Base-by-base conservation (phyloP, 1,140 invertebrate genomes). In the Polypedilum vanderplanki region DNA sequence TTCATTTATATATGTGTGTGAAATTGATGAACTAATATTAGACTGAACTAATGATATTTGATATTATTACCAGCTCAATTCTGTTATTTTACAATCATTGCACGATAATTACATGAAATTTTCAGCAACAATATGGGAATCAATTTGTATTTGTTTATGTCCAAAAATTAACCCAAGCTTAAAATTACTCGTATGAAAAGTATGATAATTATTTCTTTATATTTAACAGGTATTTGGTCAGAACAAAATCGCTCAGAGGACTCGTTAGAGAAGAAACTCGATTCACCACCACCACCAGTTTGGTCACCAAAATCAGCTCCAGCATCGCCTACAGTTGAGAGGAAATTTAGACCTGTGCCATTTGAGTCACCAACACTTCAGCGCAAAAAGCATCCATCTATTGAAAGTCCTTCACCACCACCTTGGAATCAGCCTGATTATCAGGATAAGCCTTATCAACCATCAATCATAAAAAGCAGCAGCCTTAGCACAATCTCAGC, bases 221-320 rank as follows among this genome's bases (percentile, higher is more conserved):
- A 12, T 76, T 46, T 78, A 3, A 1, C 5, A 86, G 85, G 85
- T 79, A 83, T 85, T 77, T 86, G 85, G 85, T 84, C 85, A 77
- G 84, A 84, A 74, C 82, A 83, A 79, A 76, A 17, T 40, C 33
- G 79, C 78, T 80, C 81, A 73, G 81, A 81, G 74, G 80, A 79
- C 75, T 78, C 78, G 65, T 76, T 79, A 75, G 78, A 78, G 74
- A 74, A 76, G 77, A 75, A 33, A 75, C 76, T 76, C 78, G 67
- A 78, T 80, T 85, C 86, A 76, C 85, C 87, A 33, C 85, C 87
- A 57, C 86, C 87, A 41, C 85, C 90, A 4, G 85, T 93, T 75
- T 94, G 92, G 92, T 88, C 88, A 1, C 91, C 92, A 4, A 87
- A 86, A 77, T 90, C 87, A 81, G 88, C 84, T 15, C 86, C 85